Conservation (phyloP, 1,140 invertebrate species). For the Tetranychus cinnabarinus region DNA sequence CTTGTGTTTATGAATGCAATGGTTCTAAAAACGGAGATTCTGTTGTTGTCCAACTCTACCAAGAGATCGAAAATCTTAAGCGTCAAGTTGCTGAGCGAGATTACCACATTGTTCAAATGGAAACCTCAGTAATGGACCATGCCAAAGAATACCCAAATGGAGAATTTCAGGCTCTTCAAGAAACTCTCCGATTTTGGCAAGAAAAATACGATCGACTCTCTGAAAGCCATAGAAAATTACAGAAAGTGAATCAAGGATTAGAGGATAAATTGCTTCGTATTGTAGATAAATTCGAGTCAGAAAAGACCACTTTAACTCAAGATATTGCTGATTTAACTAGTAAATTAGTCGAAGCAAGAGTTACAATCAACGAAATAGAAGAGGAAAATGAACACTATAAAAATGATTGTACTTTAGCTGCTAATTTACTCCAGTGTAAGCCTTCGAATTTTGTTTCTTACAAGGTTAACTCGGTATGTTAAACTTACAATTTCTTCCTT, state of each 20-base stretch:
- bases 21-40: not conserved
- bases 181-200: slow-evolving; percentile 61
- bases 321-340: slow-evolving; percentile 66
- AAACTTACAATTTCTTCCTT: not conserved
- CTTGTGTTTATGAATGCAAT: slow-evolving; percentile 11
- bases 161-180: slow-evolving; percentile 47
- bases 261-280: slow-evolving; percentile 81
- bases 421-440: slow-evolving; percentile 79
- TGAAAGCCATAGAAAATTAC: slow-evolving; percentile 76
- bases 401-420: slow-evolving; percentile 77
- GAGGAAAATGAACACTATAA: slow-evolving; percentile 84
- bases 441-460: slow-evolving; percentile 81
- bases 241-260: slow-evolving; percentile 79
- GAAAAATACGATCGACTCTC: slow-evolving; percentile 74
- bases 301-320: slow-evolving; percentile 59
- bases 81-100: slow-evolving; percentile 52
- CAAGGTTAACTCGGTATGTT: slow-evolving; percentile 64
- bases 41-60: slow-evolving; percentile 38
- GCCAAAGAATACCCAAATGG: slow-evolving; percentile 44
- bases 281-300: slow-evolving; percentile 68
- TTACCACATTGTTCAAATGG: slow-evolving; percentile 54
- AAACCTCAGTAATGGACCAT: slow-evolving; percentile 55
- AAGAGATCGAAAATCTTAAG: slow-evolving; percentile 62
- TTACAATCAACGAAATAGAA: slow-evolving; percentile 56
- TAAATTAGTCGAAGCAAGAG: slow-evolving; percentile 62